These are phyloP conservation scores for Physeter macrocephalus DNA, from an alignment of 2,113 vertebrate genomes.

Conservation along the genomic window DNA sequence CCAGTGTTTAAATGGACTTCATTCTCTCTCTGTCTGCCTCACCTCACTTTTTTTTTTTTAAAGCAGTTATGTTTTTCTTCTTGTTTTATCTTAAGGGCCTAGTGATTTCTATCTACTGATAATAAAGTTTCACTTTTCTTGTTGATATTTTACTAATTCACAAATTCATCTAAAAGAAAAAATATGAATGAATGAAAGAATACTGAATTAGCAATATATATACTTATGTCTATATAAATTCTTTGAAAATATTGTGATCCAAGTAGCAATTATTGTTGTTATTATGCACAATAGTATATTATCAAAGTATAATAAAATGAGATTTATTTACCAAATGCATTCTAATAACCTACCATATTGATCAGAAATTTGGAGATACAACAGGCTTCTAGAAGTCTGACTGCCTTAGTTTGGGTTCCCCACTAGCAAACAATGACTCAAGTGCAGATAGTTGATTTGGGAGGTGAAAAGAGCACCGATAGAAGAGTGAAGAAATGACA, in stretches of 20 bases:
- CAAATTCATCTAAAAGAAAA: constrained; percentile 5
- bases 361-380: neutral
- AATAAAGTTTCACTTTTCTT: neutral
- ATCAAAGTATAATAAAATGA: neutral
- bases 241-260: neutral
- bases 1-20: neutral
- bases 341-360: neutral
- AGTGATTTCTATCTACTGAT: neutral
- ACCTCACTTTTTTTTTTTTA: neutral
- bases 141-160: neutral
- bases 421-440: neutral
- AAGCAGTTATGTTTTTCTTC: neutral
- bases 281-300: neutral
- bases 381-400: neutral
- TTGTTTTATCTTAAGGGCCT: neutral
- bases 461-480: neutral
- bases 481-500: neutral
- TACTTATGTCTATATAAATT: neutral
- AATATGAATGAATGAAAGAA: neutral
- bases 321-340: neutral
- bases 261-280: neutral
- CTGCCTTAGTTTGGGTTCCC: neutral
- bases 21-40: neutral
- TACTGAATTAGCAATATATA: neutral
- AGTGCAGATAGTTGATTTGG: neutral